Percentiles rank a stretch among this genome's conserved stretches.
phyloP scores from a whole-genome alignment of 2,888 invertebrate genomes.

The Pegoplata infirma region DNA sequence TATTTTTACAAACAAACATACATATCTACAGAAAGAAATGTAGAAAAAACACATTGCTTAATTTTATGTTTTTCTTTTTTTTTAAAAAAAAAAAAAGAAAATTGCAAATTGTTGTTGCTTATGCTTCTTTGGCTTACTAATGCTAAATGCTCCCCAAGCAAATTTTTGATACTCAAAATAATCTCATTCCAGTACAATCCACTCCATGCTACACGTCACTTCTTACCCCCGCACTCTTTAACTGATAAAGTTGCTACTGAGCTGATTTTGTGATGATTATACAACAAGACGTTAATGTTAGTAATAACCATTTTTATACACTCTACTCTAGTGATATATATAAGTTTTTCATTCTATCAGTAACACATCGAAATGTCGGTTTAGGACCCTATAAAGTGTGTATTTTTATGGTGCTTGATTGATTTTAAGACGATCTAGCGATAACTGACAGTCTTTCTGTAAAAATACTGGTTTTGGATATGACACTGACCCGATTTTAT shows the following conservation, averaged over 20 bases:
- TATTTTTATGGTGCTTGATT: too few species aligned
- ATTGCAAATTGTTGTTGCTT: constrained; percentile 35
- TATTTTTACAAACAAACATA: background rate
- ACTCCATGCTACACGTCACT: background rate
- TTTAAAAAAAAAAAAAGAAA: constrained; percentile 16
- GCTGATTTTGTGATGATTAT: constrained; percentile 61
- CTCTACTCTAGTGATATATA: too few species aligned
- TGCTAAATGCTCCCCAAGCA: constrained; percentile 45
- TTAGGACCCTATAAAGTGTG: too few species aligned
- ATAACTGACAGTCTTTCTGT: too few species aligned
- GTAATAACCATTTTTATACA: constrained; percentile 50
- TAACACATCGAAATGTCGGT: too few species aligned
- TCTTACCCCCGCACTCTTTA: background rate
- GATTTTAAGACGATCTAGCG: too few species aligned
- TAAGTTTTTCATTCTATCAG: too few species aligned
- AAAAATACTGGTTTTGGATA: too few species aligned
- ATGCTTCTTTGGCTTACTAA: constrained; percentile 36
- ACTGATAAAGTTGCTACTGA: constrained; percentile 46
- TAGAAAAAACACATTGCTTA: constrained; percentile 40
- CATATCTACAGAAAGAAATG: background rate
- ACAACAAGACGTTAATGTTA: constrained; percentile 60
- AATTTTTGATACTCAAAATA: constrained; percentile 27
- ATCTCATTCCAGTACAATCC: background rate
- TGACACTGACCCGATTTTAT: too few species aligned
- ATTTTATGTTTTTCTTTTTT: constrained; percentile 47